These are phyloP conservation scores for Hydrochoerus hydrochaeris DNA, from an alignment of 2,113 vertebrate species.

Conservation along the genomic window DNA sequence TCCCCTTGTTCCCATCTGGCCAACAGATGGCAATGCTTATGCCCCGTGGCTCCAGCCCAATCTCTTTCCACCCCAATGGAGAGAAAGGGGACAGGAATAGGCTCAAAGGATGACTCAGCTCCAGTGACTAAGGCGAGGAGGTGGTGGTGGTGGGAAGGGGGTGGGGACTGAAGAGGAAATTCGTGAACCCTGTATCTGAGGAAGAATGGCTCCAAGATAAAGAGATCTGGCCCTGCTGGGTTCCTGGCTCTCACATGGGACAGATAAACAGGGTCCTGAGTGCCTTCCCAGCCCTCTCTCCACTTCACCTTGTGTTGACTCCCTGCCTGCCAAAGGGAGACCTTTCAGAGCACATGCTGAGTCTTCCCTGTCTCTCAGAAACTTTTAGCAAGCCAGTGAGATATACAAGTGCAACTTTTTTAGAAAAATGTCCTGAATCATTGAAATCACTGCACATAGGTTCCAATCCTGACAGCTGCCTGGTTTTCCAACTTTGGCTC, in stretches of 20 bases:
- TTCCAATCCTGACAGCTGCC: neutral
- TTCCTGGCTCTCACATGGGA: neutral
- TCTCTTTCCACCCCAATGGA: conserved; percentile 79
- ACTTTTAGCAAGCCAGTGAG: neutral
- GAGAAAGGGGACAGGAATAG: conserved; percentile 82
- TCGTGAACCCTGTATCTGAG: conserved; percentile 81
- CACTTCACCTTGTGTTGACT: neutral
- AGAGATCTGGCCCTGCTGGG: neutral
- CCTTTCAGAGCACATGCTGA: neutral
- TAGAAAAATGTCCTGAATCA: neutral
- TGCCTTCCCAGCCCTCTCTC: neutral
- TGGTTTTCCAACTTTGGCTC: neutral
- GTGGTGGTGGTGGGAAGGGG: conserved; percentile 29
- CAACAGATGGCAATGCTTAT: conserved; percentile 82
- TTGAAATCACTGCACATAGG: neutral
- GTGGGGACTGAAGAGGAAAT: conserved; percentile 74
- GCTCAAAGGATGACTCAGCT: conserved; percentile 85
- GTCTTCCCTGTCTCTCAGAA: neutral
- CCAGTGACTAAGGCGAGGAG: conserved; percentile 83
- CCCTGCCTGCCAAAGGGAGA: neutral
- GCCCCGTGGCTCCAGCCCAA: conserved; percentile 80
- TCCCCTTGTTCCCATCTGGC: conserved; percentile 33
- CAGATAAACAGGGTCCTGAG: neutral
- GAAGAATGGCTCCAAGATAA: conserved; percentile 58
- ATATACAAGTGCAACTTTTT: neutral